phyloP scores from a whole-genome alignment of 1,140 invertebrate genomes.

The Asobara japonica region DNA sequence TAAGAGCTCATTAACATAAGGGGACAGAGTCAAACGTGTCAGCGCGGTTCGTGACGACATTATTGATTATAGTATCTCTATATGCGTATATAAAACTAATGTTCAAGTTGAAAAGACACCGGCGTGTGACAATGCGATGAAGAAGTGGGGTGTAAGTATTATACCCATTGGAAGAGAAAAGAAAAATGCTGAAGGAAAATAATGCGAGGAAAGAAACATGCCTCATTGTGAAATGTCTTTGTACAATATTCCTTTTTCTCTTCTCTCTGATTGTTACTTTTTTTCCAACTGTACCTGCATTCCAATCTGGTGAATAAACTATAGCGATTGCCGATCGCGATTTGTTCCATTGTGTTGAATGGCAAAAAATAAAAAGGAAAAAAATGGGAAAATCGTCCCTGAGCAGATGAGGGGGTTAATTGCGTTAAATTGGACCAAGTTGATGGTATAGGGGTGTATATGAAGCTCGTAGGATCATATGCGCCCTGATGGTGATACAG shows the following conservation, averaged over 20 bases:
- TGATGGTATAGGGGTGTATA: constrained; percentile 22
- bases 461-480: neutral
- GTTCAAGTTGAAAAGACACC: constrained; percentile 6
- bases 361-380: neutral
- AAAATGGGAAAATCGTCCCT: constrained; percentile 3
- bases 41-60: constrained; percentile 59
- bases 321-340: constrained; percentile 31
- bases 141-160: constrained; percentile 28
- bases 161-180: constrained; percentile 35
- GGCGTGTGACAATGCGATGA: constrained; percentile 48
- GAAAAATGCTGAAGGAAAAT: constrained; percentile 35
- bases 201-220: constrained; percentile 45
- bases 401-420: constrained; percentile 23
- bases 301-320: constrained; percentile 58
- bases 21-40: constrained; percentile 57
- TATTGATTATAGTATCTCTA: constrained; percentile 56
- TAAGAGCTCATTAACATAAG: constrained; percentile 61
- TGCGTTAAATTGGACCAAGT: constrained; percentile 21
- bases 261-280: constrained; percentile 42
- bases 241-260: neutral
- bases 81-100: constrained; percentile 19
- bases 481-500: too few species aligned
- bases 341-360: neutral
- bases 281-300: constrained; percentile 63
- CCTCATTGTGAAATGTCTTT: constrained; percentile 46